Evolutionary conservation across 2,797 vertebrate species (phyloP).

Genomic region (Ispidina picta): DNA sequence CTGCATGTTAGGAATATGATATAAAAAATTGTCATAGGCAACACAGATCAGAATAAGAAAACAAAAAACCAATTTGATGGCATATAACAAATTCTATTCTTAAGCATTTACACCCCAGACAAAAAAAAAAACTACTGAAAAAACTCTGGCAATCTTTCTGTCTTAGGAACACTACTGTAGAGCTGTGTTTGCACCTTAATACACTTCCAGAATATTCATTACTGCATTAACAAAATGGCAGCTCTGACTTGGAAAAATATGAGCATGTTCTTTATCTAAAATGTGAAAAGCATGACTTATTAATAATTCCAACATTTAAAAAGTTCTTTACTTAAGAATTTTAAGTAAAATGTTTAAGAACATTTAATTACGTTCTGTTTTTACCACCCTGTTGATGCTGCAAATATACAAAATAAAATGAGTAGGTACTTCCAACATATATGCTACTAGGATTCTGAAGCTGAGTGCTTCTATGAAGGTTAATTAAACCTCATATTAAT

Average conservation of each 20-base stretch:
- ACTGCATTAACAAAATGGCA: constrained; percentile 25
- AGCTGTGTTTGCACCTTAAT: neutral
- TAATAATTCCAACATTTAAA: neutral
- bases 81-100: neutral
- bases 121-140: neutral
- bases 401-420: neutral
- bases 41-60: neutral
- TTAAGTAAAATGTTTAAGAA: too few species aligned
- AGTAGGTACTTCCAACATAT: neutral
- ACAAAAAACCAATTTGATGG: neutral
- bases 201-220: neutral
- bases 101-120: neutral
- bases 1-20: neutral
- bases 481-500: constrained; percentile 22
- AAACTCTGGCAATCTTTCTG: neutral
- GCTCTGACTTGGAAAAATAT: neutral
- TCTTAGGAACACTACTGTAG: neutral
- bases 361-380: neutral
- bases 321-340: neutral
- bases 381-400: neutral
- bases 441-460: neutral
- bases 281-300: neutral
- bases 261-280: neutral
- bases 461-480: neutral
- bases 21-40: neutral